Evolutionary conservation across 1,140 invertebrate species (phyloP).

Genomic region (Bombus breviceps): DNA sequence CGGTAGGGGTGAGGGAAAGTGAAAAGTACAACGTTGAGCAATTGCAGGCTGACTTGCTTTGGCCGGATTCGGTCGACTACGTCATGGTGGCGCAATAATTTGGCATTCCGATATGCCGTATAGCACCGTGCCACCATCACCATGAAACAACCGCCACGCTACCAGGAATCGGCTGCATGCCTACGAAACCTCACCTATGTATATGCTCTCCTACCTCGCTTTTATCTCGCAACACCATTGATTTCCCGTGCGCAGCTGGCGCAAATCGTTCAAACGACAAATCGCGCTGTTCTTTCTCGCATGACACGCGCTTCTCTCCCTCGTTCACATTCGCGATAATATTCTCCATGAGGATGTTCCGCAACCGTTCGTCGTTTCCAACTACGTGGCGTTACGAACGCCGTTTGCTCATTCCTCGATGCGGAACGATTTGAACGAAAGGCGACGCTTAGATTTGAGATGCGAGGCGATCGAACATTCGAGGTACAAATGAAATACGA

Average conservation of each 20-base stretch:
- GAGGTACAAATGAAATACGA: neutral
- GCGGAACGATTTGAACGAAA: neutral
- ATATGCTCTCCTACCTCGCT: slow-evolving; percentile 22
- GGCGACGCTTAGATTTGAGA: neutral
- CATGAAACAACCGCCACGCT: slow-evolving; percentile 4
- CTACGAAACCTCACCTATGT: slow-evolving; percentile 48
- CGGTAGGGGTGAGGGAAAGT: slow-evolving; percentile 74
- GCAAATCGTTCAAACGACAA: slow-evolving; percentile 8
- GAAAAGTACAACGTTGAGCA: slow-evolving; percentile 79
- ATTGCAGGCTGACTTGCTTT: slow-evolving; percentile 71
- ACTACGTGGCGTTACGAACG: neutral
- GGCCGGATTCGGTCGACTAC: slow-evolving; percentile 70
- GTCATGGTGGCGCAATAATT: slow-evolving; percentile 79
- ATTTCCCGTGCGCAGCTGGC: neutral
- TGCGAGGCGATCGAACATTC: neutral
- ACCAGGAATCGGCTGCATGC: slow-evolving; percentile 43
- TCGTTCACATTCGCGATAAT: slow-evolving; percentile 13
- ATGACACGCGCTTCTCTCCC: neutral
- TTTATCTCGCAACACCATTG: slow-evolving; percentile 52
- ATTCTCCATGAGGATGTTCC: slow-evolving; percentile 1
- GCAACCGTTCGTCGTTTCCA: neutral
- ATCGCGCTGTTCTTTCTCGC: neutral
- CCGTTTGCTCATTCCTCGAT: neutral
- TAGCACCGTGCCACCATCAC: slow-evolving; percentile 15
- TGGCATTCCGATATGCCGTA: slow-evolving; percentile 77